Conservation (phyloP, 2,888 invertebrate species). For the Caenorhabditis plicata region DNA sequence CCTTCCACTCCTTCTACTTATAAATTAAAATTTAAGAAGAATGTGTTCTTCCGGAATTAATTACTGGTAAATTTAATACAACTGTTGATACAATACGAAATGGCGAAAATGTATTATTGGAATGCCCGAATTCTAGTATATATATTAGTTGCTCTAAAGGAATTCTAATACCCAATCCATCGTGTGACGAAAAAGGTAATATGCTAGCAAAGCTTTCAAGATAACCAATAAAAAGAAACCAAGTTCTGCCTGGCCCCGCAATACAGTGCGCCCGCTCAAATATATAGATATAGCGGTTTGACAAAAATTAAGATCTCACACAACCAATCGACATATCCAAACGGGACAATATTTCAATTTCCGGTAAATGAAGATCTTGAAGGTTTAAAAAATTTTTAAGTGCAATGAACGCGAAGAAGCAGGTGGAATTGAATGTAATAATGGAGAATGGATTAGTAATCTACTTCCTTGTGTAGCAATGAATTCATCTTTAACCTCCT, state of each 20-base stretch:
- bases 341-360: slow-evolving; percentile 62
- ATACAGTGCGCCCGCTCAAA: slow-evolving; percentile 47
- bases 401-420: slow-evolving; percentile 53
- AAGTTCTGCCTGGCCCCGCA: slow-evolving; percentile 48
- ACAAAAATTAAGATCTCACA: slow-evolving; percentile 37
- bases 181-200: slow-evolving; percentile 41
- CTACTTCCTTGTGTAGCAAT: slow-evolving; percentile 51
- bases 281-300: slow-evolving; percentile 43
- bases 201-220: not conserved
- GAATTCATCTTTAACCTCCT: slow-evolving; percentile 25
- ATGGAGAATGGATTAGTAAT: slow-evolving; percentile 61
- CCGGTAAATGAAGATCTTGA: slow-evolving; percentile 30
- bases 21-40: slow-evolving; percentile 28
- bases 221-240: slow-evolving; percentile 20
- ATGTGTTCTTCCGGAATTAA: slow-evolving; percentile 27
- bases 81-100: slow-evolving; percentile 27
- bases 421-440: slow-evolving; percentile 56
- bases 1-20: not conserved
- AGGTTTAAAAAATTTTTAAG: slow-evolving; percentile 8
- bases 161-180: slow-evolving; percentile 29
- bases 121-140: slow-evolving; percentile 32
- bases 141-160: slow-evolving; percentile 41
- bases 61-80: slow-evolving; percentile 34
- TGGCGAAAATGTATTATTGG: slow-evolving; percentile 26
- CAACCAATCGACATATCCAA: slow-evolving; percentile 57